Evolutionary conservation across 2,888 invertebrate species (phyloP), one percentile per base, ranked within the genome.

Genomic region (Nesidiocoris tenuis): DNA sequence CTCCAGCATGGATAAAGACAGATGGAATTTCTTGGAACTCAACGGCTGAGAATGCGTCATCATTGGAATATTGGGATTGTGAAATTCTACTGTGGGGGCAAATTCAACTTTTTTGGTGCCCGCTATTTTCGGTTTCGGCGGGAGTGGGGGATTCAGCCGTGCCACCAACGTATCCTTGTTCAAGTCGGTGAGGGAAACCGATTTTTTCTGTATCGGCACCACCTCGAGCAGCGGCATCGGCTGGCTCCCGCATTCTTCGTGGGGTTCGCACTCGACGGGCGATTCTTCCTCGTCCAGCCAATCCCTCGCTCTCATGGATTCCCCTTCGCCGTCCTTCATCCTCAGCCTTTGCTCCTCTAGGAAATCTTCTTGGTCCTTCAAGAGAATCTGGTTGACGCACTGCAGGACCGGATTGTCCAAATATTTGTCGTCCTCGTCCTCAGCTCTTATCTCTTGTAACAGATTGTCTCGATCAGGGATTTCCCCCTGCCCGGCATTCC

Each of bases 401-500:
- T 94, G 93, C 67, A 94, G 84, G 5, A 94, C 93, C 0, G 93
- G 93, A 84, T 93, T 94, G 80, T 93, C 92, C 82, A 90, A 88
- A 80, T 90, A 90, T 22, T 81, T 80, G 17, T 75, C 76, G 12
- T 57, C 74, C 55, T 76, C 76, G 5, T 75, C 67, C 7, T 75
- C 74, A 7, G 77, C 78, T 55, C 77, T 76, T 19, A 80, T 77
- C 64, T 79, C 79, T 59, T 79, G 79, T 17, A 64, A 78, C 68
- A 65, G 79, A 77, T 63, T 76, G 61, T 54, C 81, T 76, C 70
- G 80, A 77, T 71, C 79, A 17, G 57, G 17, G 19, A 74, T 74
- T 66, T 76, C 39, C 54, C 59, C 66, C n/a, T 76, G 19, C 17
- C 55, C 55, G 24, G n/a, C 56, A n/a, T 39, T 61, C 61, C 61